Percentiles rank a stretch among this genome's conserved stretches.
phyloP scores from a whole-genome alignment of 2,797 vertebrate genomes.

The Gambusia yucatana region DNA sequence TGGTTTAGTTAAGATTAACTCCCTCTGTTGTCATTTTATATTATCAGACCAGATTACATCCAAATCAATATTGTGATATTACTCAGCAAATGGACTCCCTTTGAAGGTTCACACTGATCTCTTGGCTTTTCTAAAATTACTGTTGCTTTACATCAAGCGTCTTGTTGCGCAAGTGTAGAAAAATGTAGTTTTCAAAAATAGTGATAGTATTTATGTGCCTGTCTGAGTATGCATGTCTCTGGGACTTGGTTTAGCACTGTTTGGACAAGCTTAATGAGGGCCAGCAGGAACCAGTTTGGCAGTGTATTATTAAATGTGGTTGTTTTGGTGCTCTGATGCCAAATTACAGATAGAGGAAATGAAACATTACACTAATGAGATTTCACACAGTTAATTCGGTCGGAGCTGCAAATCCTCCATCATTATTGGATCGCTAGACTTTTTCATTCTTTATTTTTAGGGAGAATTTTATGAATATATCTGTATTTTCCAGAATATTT shows the following conservation, averaged over 20 bases:
- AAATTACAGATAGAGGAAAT: constrained; percentile 48
- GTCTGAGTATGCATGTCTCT: constrained; percentile 24
- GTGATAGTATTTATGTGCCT: constrained; percentile 15
- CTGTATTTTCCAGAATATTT: neutral
- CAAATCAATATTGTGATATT: constrained; percentile 55
- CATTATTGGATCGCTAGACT: neutral
- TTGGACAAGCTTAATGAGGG: constrained; percentile 68
- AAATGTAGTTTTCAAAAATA: constrained; percentile 23
- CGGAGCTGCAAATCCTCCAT: neutral
- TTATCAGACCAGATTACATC: constrained; percentile 30
- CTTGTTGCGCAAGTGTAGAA: constrained; percentile 19
- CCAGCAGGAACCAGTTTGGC: constrained; percentile 46
- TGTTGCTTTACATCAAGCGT: constrained; percentile 21
- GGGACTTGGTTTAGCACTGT: constrained; percentile 51
- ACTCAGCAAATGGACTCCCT: constrained; percentile 20
- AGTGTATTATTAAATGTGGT: constrained; percentile 69
- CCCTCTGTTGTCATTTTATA: constrained; percentile 42
- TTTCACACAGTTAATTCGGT: constrained; percentile 17
- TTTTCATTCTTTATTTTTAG: neutral
- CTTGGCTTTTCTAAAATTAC: constrained; percentile 36
- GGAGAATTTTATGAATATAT: neutral
- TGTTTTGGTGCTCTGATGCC: constrained; percentile 41
- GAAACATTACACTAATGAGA: constrained; percentile 32
- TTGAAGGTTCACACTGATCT: constrained; percentile 22
- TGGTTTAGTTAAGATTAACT: constrained; percentile 46